A percentile compares a stretch with the other conserved stretches of the same genome.
Evolutionary conservation across 1,140 invertebrate genomes (phyloP).

Genomic region (Drosophila nikananu): DNA sequence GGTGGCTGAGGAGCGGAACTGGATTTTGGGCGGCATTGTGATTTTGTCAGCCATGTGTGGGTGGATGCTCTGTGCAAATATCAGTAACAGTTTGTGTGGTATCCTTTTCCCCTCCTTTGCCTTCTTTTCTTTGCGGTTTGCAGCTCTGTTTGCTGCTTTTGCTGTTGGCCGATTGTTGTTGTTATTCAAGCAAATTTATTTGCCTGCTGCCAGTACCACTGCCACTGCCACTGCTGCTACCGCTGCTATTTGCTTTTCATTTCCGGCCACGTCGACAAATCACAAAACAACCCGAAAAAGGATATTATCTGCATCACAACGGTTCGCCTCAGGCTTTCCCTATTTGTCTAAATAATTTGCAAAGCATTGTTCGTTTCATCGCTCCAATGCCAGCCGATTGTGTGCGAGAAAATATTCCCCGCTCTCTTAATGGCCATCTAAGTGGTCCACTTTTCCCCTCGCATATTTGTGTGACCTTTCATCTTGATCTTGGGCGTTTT

Average conservation of each 20-base stretch:
- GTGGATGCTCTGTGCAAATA: constrained; percentile 10
- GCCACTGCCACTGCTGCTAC: constrained; percentile 12
- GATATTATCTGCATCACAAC: constrained; percentile 78
- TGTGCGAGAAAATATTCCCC: constrained; percentile 31
- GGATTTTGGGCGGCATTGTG: constrained; percentile 37
- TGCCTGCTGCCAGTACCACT: constrained; percentile 31
- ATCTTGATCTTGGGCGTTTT: constrained; percentile 51
- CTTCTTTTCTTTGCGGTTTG: constrained; percentile 51
- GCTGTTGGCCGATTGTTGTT: constrained; percentile 54
- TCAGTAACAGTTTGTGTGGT: constrained; percentile 44
- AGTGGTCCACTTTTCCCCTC: constrained; percentile 41
- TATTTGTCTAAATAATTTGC: constrained; percentile 81
- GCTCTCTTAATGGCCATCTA: constrained; percentile 65
- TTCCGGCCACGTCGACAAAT: constrained; percentile 82
- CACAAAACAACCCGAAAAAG: constrained; percentile 70
- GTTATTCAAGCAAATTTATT: constrained; percentile 67
- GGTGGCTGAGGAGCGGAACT: background rate
- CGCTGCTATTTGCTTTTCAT: constrained; percentile 78
- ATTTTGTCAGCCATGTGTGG: constrained; percentile 57
- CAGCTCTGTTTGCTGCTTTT: constrained; percentile 58
- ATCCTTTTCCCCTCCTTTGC: constrained; percentile 15
- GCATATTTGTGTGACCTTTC: constrained; percentile 30
- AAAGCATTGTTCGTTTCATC: constrained; percentile 68
- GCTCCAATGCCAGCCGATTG: constrained; percentile 41
- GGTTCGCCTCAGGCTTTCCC: constrained; percentile 50